Percentiles rank a stretch among this genome's conserved stretches.
Conservation (phyloP, 2,113 vertebrate genomes). For the Rhodinocichla rosea region DNA sequence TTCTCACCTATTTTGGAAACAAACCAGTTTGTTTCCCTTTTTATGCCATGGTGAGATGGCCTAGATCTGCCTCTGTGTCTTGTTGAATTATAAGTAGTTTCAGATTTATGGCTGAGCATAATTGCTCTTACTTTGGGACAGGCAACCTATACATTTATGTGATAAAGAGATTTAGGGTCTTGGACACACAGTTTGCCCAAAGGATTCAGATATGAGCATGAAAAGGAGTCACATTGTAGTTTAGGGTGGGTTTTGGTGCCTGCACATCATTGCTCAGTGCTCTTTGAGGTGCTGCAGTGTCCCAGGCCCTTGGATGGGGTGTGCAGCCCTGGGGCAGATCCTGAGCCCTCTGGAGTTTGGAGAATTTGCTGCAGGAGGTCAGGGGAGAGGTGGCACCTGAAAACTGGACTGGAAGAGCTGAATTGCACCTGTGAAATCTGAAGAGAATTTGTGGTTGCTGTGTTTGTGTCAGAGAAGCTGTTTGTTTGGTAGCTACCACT, state of each 20-base stretch:
- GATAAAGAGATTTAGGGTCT: not conserved
- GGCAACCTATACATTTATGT: fast-evolving
- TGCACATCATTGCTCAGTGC: not conserved
- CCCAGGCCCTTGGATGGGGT: not conserved
- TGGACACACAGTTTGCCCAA: not conserved
- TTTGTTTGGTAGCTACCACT: not conserved
- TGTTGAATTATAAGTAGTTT: not conserved
- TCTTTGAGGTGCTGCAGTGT: not conserved
- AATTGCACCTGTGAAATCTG: not conserved
- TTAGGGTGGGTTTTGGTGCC: not conserved
- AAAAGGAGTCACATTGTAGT: not conserved
- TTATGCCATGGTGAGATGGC: not conserved
- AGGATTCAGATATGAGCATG: not conserved
- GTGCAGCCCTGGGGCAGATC: not conserved
- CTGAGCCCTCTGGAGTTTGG: not conserved
- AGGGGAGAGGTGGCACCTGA: not conserved
- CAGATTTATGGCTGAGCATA: not conserved
- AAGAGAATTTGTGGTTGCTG: not conserved
- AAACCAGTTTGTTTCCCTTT: not conserved
- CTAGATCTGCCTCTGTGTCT: not conserved
- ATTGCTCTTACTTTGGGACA: not conserved
- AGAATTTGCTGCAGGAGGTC: not conserved
- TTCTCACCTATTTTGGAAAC: not conserved
- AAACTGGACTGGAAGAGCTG: not conserved
- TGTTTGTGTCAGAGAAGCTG: not conserved